Conservation (phyloP, 1,140 invertebrate genomes). For the Cydia splendana region DNA sequence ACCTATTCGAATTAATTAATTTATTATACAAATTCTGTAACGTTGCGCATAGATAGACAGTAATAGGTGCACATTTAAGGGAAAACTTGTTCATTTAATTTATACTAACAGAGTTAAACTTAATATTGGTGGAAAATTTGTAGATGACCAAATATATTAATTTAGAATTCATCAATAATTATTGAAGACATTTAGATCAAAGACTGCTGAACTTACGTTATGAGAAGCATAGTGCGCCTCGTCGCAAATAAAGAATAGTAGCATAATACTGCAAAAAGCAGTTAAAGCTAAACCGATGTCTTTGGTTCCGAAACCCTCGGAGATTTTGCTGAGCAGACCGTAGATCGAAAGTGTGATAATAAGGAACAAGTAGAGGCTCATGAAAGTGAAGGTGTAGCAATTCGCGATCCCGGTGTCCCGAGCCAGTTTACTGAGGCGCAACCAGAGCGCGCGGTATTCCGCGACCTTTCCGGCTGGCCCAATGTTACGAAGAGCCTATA, state of each 20-base stretch:
- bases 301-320: constrained; percentile 84
- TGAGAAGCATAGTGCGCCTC: constrained; percentile 84
- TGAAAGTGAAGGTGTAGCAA: constrained; percentile 83
- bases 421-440: constrained; percentile 82
- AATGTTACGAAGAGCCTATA: constrained; percentile 81
- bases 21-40: constrained; percentile 20
- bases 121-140: too few species aligned
- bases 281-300: constrained; percentile 84
- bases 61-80: constrained; percentile 1
- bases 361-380: constrained; percentile 84
- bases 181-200: constrained; percentile 20
- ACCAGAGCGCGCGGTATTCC: constrained; percentile 83
- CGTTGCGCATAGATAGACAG: too few species aligned
- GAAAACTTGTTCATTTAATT: too few species aligned
- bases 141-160: too few species aligned
- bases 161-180: too few species aligned
- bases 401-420: constrained; percentile 82
- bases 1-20: constrained; percentile 68
- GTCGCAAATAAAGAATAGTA: constrained; percentile 85
- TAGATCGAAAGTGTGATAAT: constrained; percentile 85
- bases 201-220: constrained; percentile 69
- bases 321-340: constrained; percentile 84
- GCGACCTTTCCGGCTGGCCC: constrained; percentile 83
- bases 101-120: too few species aligned
- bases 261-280: constrained; percentile 81